Percentiles rank a stretch among this genome's conserved stretches.
Conservation (phyloP, 2,888 invertebrate species). For the Heliconius erato region DNA sequence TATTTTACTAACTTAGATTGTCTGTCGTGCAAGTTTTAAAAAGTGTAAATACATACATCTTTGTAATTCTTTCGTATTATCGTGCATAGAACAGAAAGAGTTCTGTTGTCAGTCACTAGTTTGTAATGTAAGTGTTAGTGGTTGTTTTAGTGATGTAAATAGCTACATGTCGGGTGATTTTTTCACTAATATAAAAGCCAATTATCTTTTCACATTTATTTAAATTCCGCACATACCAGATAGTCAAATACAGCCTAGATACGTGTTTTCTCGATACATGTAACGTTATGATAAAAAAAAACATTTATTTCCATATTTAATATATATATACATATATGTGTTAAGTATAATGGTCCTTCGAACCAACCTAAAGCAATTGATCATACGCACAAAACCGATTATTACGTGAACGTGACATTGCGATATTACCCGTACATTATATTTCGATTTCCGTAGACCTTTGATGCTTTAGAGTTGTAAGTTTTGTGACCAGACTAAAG, state of each 20-base stretch:
- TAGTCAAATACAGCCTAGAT: neutral
- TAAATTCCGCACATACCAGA: neutral
- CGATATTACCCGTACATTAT: slow-evolving; percentile 55
- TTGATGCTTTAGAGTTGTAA: slow-evolving; percentile 15
- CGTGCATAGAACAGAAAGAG: too few species aligned
- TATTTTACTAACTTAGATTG: too few species aligned
- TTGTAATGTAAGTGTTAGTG: too few species aligned
- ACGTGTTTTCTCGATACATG: neutral
- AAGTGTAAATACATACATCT: too few species aligned
- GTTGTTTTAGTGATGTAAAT: too few species aligned
- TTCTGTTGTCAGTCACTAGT: too few species aligned
- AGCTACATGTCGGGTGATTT: too few species aligned
- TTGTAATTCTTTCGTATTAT: too few species aligned
- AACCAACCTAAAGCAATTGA: slow-evolving; percentile 58
- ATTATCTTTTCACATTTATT: too few species aligned
- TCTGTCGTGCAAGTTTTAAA: too few species aligned
- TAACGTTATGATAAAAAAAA: neutral
- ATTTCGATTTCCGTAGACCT: slow-evolving; percentile 38
- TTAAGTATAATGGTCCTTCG: slow-evolving; percentile 10
- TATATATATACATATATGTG: neutral
- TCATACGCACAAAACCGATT: slow-evolving; percentile 62
- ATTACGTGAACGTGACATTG: slow-evolving; percentile 66
- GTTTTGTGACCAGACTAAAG: neutral
- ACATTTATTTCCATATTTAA: neutral
- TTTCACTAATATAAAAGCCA: too few species aligned